Evolutionary conservation across 2,888 invertebrate genomes (phyloP).

Genomic region (Drosophila kanekoi): DNA sequence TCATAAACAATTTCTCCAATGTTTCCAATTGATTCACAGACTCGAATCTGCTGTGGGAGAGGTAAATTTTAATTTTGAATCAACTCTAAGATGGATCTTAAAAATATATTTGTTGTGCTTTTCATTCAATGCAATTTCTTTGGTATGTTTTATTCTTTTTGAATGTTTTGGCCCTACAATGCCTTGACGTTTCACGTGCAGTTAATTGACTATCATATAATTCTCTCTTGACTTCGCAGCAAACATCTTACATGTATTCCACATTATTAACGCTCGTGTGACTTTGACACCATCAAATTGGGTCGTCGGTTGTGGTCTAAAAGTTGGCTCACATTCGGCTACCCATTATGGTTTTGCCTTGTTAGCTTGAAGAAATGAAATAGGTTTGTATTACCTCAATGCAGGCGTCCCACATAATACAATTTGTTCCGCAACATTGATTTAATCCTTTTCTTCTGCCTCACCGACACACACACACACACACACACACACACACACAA

Average conservation of each 20-base stretch:
- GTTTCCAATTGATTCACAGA: constrained; percentile 19
- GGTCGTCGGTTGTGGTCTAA: constrained; percentile 66
- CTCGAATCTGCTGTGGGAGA: constrained; percentile 18
- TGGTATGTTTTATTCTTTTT: not conserved
- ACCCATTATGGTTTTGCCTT: constrained; percentile 68
- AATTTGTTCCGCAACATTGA: constrained; percentile 80
- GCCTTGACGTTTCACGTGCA: constrained; percentile 10
- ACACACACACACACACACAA: constrained; percentile 17
- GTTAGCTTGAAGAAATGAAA: constrained; percentile 67
- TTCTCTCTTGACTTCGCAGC: constrained; percentile 21
- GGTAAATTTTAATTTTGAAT: constrained; percentile 18
- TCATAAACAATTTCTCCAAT: constrained; percentile 26
- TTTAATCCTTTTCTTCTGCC: constrained; percentile 75
- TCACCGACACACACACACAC: constrained; percentile 21
- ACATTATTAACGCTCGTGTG: constrained; percentile 79
- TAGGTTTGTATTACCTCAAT: constrained; percentile 66
- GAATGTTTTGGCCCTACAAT: not conserved
- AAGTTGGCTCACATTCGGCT: constrained; percentile 14
- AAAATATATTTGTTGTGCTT: not conserved
- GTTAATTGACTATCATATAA: constrained; percentile 31
- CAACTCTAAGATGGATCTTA: not conserved
- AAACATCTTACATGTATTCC: constrained; percentile 27
- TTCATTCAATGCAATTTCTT: not conserved
- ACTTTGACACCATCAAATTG: constrained; percentile 77
- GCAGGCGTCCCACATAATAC: constrained; percentile 54